These are phyloP conservation scores for Ditylenchus weischeri DNA, from an alignment of 2,888 invertebrate species.

Conservation along the genomic window DNA sequence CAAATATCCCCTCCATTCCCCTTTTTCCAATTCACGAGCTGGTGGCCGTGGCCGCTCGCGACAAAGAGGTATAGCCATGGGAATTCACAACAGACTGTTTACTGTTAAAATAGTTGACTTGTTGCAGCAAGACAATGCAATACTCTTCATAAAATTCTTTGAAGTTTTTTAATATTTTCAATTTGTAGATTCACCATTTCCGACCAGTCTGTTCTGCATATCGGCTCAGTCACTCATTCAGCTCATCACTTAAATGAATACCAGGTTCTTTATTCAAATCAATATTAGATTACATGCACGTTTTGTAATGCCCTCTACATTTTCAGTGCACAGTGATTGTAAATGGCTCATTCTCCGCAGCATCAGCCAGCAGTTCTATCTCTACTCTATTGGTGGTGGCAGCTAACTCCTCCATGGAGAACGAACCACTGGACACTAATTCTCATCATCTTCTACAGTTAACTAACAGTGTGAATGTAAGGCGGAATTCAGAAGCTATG, in stretches of 20 bases:
- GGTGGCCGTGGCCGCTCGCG: too few species aligned
- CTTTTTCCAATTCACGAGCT: too few species aligned
- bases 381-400: not conserved
- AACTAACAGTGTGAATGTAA: not conserved
- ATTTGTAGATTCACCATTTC: not conserved
- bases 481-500: not conserved
- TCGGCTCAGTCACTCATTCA: not conserved
- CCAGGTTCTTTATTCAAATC: not conserved
- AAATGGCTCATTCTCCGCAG: too few species aligned
- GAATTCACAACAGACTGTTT: too few species aligned
- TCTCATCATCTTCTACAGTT: not conserved
- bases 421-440: not conserved
- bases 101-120: too few species aligned
- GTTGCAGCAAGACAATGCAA: too few species aligned
- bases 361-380: not conserved
- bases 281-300: too few species aligned
- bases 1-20: too few species aligned
- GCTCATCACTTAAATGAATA: not conserved
- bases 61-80: too few species aligned
- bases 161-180: not conserved
- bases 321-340: too few species aligned
- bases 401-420: not conserved
- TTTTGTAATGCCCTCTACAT: too few species aligned
- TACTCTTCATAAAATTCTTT: too few species aligned
- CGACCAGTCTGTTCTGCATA: conserved; percentile 6